These are phyloP conservation scores for Cheiracanthium punctorium DNA, from an alignment of 2,888 invertebrate genomes.

Conservation along the genomic window DNA sequence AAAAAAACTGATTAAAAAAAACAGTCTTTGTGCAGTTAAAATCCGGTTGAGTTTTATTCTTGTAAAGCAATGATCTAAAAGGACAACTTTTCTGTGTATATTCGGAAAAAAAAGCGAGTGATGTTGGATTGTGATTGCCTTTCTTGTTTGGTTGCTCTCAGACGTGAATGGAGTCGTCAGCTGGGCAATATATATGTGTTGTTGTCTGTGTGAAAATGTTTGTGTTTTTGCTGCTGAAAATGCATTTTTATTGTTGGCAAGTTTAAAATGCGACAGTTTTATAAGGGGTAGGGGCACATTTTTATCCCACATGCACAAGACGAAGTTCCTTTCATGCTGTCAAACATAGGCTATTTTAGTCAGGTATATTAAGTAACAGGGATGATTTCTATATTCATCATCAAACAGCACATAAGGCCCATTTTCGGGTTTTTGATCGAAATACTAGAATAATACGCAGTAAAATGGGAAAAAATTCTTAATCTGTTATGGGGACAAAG, in stretches of 20 bases:
- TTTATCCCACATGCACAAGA: neutral
- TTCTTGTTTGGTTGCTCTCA: neutral
- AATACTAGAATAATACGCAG: too few relatives aligned
- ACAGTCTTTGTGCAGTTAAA: neutral
- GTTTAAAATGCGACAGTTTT: too few relatives aligned
- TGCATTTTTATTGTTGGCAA: neutral
- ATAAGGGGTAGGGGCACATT: too few relatives aligned
- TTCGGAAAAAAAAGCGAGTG: conserved; percentile 34
- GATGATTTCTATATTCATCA: too few relatives aligned
- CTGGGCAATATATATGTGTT: neutral
- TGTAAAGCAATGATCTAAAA: conserved; percentile 19
- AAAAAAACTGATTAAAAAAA: too few relatives aligned
- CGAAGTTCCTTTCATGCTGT: neutral
- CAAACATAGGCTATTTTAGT: too few relatives aligned
- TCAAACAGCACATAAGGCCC: too few relatives aligned
- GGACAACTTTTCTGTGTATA: conserved; percentile 26
- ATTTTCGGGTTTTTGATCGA: too few relatives aligned
- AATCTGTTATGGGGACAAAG: too few relatives aligned
- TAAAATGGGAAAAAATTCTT: too few relatives aligned
- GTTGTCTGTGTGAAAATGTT: neutral
- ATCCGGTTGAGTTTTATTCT: conserved; percentile 47
- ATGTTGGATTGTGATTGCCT: conserved; percentile 27
- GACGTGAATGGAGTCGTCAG: neutral
- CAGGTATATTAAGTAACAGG: too few relatives aligned
- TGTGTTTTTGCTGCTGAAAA: neutral